Evolutionary conservation across 2,113 vertebrate genomes (phyloP).

Genomic region (Bubo scandiacus): DNA sequence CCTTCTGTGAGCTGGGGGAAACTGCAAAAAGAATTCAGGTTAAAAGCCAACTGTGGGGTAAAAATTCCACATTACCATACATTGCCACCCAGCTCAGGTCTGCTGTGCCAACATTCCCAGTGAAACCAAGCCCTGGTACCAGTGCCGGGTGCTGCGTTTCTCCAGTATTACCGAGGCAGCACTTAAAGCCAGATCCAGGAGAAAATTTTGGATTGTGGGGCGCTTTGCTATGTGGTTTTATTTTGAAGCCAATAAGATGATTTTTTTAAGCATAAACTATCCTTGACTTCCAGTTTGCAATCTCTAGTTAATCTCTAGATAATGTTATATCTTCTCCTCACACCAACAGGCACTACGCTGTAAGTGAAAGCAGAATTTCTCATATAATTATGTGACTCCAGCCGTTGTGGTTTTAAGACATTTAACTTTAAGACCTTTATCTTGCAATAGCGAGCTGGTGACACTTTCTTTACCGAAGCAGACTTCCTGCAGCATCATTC

Average conservation of each 20-base stretch:
- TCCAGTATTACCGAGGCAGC: neutral
- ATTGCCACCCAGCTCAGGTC: neutral
- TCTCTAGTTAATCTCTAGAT: neutral
- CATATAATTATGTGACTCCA: neutral
- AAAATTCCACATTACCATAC: fast-evolving
- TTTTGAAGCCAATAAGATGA: neutral
- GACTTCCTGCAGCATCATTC: neutral
- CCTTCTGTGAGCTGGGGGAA: neutral
- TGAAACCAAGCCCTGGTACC: neutral
- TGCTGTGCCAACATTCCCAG: neutral
- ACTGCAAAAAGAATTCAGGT: neutral
- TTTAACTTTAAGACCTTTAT: neutral
- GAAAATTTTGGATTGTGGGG: neutral
- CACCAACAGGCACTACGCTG: fast-evolving
- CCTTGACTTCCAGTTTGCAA: neutral
- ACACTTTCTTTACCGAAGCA: neutral
- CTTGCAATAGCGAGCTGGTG: neutral
- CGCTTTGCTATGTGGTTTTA: neutral
- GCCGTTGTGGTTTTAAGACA: neutral
- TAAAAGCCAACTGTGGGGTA: neutral
- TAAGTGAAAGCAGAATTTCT: neutral
- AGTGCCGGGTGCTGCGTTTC: neutral
- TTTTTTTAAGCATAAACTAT: neutral
- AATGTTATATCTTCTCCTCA: too few relatives aligned
- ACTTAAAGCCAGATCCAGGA: neutral